A percentile compares a stretch with the other conserved stretches of the same genome.
These are phyloP conservation scores for Tamias sibiricus DNA, from an alignment of 2,113 vertebrate species.

Conservation along the genomic window DNA sequence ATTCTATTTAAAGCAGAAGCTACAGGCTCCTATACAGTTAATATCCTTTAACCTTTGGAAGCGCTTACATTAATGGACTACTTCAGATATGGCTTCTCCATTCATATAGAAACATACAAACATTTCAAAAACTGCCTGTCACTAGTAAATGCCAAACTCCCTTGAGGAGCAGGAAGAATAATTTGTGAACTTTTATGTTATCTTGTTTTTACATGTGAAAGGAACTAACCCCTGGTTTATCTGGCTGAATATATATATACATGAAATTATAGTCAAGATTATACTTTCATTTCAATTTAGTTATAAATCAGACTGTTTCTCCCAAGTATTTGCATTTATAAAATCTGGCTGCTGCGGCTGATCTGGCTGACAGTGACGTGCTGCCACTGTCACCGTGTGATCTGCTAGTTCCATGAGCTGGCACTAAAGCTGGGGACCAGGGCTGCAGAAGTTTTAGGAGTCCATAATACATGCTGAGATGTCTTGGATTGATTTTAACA, in stretches of 20 bases:
- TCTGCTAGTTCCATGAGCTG: not conserved
- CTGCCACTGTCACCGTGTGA: accelerated
- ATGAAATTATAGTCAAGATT: not conserved
- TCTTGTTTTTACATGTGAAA: slow-evolving; percentile 35
- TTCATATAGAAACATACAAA: not conserved
- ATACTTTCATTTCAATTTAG: not conserved
- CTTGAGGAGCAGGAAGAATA: not conserved
- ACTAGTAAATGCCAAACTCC: not conserved
- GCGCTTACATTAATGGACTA: not conserved
- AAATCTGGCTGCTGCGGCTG: not conserved
- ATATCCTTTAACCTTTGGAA: slow-evolving; percentile 25
- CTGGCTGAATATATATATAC: not conserved
- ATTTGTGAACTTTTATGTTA: not conserved
- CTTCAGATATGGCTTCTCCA: slow-evolving; percentile 55
- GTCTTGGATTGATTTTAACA: not conserved
- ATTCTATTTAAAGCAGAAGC: slow-evolving; percentile 41
- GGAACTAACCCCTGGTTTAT: not conserved
- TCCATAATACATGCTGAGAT: not conserved
- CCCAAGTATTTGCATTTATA: not conserved
- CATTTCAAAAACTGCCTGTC: slow-evolving; percentile 11
- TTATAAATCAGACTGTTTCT: not conserved
- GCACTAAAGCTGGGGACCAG: not conserved
- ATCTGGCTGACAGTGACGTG: too few relatives aligned
- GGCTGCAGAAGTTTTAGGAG: not conserved
- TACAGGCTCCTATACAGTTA: not conserved